Evolutionary conservation across 2,797 vertebrate genomes (phyloP).

Genomic region (Anniella stebbinsi): DNA sequence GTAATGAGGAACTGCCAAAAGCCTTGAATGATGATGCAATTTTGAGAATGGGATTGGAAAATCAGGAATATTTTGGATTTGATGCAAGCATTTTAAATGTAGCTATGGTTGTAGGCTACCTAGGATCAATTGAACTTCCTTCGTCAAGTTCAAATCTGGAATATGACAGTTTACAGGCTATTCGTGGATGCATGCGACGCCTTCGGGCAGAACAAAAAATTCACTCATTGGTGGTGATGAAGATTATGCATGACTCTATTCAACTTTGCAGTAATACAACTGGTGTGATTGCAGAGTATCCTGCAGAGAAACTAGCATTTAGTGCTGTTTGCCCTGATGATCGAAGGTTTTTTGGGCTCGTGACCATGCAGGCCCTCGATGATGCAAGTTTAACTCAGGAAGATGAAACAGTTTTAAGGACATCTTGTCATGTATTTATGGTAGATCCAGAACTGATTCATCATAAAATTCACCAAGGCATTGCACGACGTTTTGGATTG

Average conservation of each 20-base stretch:
- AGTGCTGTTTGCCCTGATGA: slow-evolving; percentile 97
- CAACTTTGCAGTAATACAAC: slow-evolving; percentile 90
- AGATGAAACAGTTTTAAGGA: slow-evolving; percentile 88
- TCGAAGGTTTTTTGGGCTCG: slow-evolving; percentile 94
- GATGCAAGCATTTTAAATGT: slow-evolving; percentile 95
- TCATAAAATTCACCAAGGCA: slow-evolving; percentile 92
- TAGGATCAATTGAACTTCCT: slow-evolving; percentile 97
- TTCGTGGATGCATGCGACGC: slow-evolving; percentile 97
- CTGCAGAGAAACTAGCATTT: slow-evolving; percentile 96
- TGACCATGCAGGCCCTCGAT: slow-evolving; percentile 94
- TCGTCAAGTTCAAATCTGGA: slow-evolving; percentile 91
- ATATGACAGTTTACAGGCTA: slow-evolving; percentile 94
- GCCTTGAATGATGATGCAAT: slow-evolving; percentile 85
- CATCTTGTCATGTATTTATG: slow-evolving; percentile 98
- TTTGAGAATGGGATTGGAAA: slow-evolving; percentile 83
- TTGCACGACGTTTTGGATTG: slow-evolving; percentile 91
- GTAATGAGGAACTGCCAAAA: slow-evolving; percentile 87
- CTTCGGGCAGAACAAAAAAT: slow-evolving; percentile 96
- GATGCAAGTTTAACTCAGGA: slow-evolving; percentile 83
- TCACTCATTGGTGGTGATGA: slow-evolving; percentile 94
- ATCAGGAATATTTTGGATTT: slow-evolving; percentile 81
- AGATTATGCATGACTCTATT: slow-evolving; percentile 96
- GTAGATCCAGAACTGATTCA: slow-evolving; percentile 96
- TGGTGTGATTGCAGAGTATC: slow-evolving; percentile 90
- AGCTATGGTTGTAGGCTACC: slow-evolving; percentile 96